Evolutionary conservation across 2,888 invertebrate species (phyloP).

Genomic region (Periphyllus acericola): DNA sequence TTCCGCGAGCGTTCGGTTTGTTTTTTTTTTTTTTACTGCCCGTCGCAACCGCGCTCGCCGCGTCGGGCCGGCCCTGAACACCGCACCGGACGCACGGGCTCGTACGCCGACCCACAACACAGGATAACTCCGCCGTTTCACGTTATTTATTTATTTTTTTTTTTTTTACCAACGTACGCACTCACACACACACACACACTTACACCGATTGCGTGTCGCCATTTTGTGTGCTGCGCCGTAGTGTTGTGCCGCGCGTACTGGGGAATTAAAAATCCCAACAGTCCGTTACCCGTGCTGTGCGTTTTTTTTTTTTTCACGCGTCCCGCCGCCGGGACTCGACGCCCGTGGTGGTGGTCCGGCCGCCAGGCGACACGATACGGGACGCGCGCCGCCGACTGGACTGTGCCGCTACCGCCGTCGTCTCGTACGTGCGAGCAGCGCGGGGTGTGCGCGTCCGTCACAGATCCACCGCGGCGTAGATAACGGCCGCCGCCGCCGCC

Average conservation of each 20-base stretch:
- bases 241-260: not conserved
- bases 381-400: constrained; percentile 60
- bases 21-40: constrained; percentile 53
- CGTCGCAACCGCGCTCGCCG: constrained; percentile 53
- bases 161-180: constrained; percentile 16
- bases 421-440: constrained; percentile 41
- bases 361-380: constrained; percentile 52
- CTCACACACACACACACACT: not conserved
- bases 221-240: constrained; percentile 50
- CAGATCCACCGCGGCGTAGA: constrained; percentile 57
- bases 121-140: constrained; percentile 12
- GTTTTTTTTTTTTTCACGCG: not conserved
- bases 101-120: not conserved
- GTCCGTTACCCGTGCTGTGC: not conserved
- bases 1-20: constrained; percentile 58
- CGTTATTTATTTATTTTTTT: constrained; percentile 51
- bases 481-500: constrained; percentile 57
- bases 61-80: constrained; percentile 48
- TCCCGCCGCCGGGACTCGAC: constrained; percentile 2
- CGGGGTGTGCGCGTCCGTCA: constrained; percentile 61
- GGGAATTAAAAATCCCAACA: not conserved
- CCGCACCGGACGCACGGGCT: constrained; percentile 32
- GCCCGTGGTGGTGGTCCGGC: constrained; percentile 20
- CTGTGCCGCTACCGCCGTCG: constrained; percentile 49
- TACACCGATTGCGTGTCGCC: constrained; percentile 44